Conservation (phyloP, 2,797 vertebrate genomes). For the Gouania willdenowi region DNA sequence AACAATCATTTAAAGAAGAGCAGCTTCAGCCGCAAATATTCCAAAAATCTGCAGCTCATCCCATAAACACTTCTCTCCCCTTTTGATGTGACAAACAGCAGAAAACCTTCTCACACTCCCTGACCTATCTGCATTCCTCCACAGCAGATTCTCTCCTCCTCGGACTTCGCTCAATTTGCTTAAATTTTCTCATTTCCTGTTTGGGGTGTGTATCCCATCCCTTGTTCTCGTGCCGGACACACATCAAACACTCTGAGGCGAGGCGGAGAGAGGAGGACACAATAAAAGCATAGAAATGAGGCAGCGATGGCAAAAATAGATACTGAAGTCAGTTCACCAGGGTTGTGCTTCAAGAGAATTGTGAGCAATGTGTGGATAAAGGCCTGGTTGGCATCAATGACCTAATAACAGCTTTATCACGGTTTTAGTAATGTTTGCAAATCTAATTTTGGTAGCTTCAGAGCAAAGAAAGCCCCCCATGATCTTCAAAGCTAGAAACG, state of each 20-base stretch:
- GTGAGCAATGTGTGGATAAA: constrained; percentile 6
- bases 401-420: no score
- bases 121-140: constrained; percentile 31
- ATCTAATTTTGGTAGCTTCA: no score
- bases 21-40: no score
- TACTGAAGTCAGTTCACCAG: no score
- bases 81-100: no score
- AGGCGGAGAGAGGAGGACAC: constrained; percentile 12
- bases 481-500: no score
- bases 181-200: constrained; percentile 80
- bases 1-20: no score
- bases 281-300: constrained; percentile 12
- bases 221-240: constrained; percentile 72
- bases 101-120: constrained; percentile 10
- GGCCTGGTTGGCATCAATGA: no score
- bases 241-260: constrained; percentile 64
- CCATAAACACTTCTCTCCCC: no score
- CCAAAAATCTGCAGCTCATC: no score
- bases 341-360: neutral
- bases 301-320: constrained; percentile 9
- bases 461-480: constrained; percentile 6
- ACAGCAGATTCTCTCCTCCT: constrained; percentile 19
- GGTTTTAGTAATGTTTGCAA: no score
- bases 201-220: constrained; percentile 72
- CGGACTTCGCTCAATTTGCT: constrained; percentile 52